Evolutionary conservation across 2,888 invertebrate genomes (phyloP).

Genomic region (Actias luna): DNA sequence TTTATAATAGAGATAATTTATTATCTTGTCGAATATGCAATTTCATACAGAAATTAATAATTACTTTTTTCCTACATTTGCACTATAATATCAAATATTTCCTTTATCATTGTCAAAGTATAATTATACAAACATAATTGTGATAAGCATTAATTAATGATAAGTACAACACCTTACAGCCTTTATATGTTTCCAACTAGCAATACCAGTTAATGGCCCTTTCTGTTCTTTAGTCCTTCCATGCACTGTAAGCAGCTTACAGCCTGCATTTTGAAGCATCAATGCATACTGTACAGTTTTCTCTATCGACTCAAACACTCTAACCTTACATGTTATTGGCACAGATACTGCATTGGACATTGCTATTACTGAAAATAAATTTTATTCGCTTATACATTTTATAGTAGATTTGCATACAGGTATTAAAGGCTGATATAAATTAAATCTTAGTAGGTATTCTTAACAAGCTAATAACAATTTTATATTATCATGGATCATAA

Average conservation of each 20-base stretch:
- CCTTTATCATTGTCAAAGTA: too few species aligned
- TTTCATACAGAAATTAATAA: too few species aligned
- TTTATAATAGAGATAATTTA: too few species aligned
- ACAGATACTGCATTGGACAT: constrained; percentile 87
- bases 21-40: too few species aligned
- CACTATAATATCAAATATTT: too few species aligned
- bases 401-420: not conserved
- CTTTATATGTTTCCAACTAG: constrained; percentile 96
- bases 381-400: not conserved
- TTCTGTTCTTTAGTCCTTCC: constrained; percentile 97
- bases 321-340: constrained; percentile 98
- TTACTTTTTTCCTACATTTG: too few species aligned
- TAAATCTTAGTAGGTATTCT: too few species aligned
- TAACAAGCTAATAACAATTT: too few species aligned
- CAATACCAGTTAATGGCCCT: constrained; percentile 96
- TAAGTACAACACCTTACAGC: constrained; percentile 87
- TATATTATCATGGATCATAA: too few species aligned
- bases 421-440: too few species aligned
- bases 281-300: constrained; percentile 95
- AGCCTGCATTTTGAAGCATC: constrained; percentile 97
- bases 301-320: constrained; percentile 92
- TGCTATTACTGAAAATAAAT: constrained; percentile 80
- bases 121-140: too few species aligned
- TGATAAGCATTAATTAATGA: not conserved
- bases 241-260: constrained; percentile 95